Conservation (phyloP, 2,888 invertebrate species). For the Troides oblongomaculatus region DNA sequence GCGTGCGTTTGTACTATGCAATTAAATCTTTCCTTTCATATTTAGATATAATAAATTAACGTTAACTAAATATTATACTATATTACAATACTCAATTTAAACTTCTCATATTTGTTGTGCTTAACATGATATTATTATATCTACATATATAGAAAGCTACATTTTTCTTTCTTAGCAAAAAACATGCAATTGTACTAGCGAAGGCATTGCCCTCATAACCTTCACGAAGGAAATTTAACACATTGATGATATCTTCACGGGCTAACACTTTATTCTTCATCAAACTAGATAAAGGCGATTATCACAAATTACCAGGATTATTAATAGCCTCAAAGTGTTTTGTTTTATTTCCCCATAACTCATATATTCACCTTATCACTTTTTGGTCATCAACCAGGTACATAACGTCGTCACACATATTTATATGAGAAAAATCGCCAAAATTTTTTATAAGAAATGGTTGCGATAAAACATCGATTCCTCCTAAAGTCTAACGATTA, state of each 20-base stretch:
- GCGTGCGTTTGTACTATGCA: too few species aligned
- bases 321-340: neutral
- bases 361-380: neutral
- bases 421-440: neutral
- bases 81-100: too few species aligned
- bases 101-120: too few species aligned
- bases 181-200: neutral
- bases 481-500: neutral
- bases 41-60: too few species aligned
- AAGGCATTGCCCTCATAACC: slow-evolving; percentile 1
- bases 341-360: neutral
- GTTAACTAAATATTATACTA: too few species aligned
- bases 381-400: neutral
- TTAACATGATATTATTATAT: too few species aligned
- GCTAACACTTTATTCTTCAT: slow-evolving; percentile 1
- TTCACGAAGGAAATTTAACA: neutral
- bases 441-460: neutral
- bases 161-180: neutral
- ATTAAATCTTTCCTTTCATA: too few species aligned
- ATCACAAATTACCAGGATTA: slow-evolving; percentile 1
- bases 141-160: too few species aligned
- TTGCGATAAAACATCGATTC: neutral
- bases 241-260: neutral
- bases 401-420: neutral
- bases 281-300: neutral